Evolutionary conservation across 2,797 vertebrate genomes (phyloP).

Genomic region (Alca torda): DNA sequence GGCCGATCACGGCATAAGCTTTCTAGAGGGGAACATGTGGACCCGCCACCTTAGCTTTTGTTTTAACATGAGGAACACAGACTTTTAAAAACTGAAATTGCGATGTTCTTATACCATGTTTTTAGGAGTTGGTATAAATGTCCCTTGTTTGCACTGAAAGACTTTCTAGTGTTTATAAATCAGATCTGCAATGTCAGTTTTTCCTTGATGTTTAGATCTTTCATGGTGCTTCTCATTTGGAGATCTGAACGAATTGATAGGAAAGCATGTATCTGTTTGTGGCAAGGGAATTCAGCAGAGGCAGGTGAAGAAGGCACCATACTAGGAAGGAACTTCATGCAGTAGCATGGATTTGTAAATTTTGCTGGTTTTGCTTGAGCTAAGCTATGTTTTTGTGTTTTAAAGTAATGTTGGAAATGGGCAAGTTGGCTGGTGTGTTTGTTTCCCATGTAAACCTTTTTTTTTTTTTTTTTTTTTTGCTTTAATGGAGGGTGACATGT

Average conservation of each 20-base stretch:
- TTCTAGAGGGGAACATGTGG: background rate
- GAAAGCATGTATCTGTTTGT: background rate
- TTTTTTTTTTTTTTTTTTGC: background rate
- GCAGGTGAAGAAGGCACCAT: background rate
- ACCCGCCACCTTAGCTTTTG: background rate
- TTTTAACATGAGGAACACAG: background rate
- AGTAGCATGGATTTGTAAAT: background rate
- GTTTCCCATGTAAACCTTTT: background rate
- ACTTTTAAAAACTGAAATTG: background rate
- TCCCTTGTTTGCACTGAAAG: background rate
- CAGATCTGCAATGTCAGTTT: background rate
- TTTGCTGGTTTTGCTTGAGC: background rate
- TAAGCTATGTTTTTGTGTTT: background rate
- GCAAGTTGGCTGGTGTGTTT: background rate
- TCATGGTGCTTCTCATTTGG: background rate
- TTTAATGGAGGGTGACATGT: background rate
- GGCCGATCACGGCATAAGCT: background rate
- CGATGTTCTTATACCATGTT: background rate
- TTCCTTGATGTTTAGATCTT: background rate
- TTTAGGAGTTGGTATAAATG: background rate
- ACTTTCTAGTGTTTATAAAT: background rate
- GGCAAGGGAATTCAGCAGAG: background rate
- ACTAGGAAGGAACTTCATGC: background rate
- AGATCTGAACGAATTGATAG: background rate
- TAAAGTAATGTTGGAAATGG: background rate